Evolutionary conservation across 2,797 vertebrate species (phyloP).

Genomic region (Cossypha dichroa): DNA sequence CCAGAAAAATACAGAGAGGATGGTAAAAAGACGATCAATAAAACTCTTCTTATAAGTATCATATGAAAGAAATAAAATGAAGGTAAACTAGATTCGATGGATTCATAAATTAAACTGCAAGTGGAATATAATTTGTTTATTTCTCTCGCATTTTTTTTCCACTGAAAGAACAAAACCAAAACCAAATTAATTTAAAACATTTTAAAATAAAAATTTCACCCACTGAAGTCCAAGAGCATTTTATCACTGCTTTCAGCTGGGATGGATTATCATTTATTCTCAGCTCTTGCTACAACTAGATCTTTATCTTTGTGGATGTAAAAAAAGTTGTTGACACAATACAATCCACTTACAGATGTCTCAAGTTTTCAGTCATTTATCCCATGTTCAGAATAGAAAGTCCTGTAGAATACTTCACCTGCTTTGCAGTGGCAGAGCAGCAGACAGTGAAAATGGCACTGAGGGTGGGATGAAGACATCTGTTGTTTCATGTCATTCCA

Average conservation of each 20-base stretch:
- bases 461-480: neutral
- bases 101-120: neutral
- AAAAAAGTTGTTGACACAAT: neutral
- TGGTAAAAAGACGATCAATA: conserved; percentile 45
- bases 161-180: neutral
- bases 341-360: neutral
- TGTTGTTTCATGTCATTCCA: neutral
- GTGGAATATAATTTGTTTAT: neutral
- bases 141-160: neutral
- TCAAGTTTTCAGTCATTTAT: neutral
- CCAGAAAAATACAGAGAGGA: neutral
- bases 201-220: neutral
- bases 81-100: neutral
- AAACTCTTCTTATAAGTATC: conserved; percentile 3
- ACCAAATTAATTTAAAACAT: neutral
- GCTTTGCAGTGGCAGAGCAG: neutral
- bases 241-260: neutral
- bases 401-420: neutral
- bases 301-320: neutral
- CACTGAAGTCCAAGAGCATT: neutral
- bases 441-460: neutral
- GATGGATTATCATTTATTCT: neutral
- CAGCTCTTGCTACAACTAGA: neutral
- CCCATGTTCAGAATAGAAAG: neutral
- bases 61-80: conserved; percentile 22